Evolutionary conservation across 2,113 vertebrate genomes (phyloP).

Genomic region (Epinephelus fuscoguttatus): DNA sequence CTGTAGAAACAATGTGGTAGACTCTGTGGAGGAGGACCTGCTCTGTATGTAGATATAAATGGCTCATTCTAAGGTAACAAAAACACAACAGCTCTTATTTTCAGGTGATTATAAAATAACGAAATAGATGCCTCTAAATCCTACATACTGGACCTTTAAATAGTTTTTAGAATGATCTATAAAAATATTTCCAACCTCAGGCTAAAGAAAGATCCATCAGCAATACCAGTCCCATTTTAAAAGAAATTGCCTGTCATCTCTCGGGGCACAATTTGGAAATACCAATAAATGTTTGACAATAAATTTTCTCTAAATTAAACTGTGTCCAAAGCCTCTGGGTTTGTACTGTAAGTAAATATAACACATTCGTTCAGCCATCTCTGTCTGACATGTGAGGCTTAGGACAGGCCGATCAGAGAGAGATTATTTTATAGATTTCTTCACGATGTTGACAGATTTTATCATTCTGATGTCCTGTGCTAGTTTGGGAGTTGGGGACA

Average conservation of each 20-base stretch:
- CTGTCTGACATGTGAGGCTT: neutral
- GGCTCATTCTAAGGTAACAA: no score
- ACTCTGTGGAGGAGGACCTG: no score
- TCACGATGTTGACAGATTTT: slow-evolving; percentile 44
- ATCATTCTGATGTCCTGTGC: slow-evolving; percentile 43
- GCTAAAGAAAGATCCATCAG: neutral
- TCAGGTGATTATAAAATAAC: no score
- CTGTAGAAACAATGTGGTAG: no score
- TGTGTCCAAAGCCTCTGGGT: slow-evolving; percentile 1
- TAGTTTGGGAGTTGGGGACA: slow-evolving; percentile 44
- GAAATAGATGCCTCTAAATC: no score
- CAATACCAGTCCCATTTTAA: neutral
- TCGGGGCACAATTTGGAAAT: neutral
- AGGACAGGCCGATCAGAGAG: slow-evolving; percentile 35
- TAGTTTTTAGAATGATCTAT: neutral
- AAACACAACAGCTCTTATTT: no score
- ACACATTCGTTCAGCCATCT: slow-evolving; percentile 21
- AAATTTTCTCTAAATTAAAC: slow-evolving; percentile 13
- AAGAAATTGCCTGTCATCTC: neutral
- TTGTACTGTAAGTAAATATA: slow-evolving; percentile 32
- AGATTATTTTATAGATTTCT: slow-evolving; percentile 62
- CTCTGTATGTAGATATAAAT: no score
- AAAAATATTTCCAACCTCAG: neutral
- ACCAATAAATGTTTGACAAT: neutral
- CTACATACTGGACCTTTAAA: no score